Evolutionary conservation across 2,888 invertebrate genomes (phyloP).

Genomic region (Campoplex nolae): DNA sequence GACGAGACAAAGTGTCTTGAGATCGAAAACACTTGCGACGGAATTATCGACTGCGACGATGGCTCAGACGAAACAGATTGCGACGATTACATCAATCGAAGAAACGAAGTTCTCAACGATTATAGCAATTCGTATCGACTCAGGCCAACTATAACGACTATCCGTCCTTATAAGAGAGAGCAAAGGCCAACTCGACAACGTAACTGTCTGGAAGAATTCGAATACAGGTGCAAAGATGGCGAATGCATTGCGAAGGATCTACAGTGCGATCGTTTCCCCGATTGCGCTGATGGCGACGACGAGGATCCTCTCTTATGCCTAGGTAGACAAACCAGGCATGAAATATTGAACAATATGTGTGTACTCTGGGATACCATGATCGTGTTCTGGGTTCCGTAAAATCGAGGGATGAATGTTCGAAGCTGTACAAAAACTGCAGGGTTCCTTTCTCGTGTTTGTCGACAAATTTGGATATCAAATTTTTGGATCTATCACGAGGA

Average conservation of each 20-base stretch:
- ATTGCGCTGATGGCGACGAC: conserved; percentile 88
- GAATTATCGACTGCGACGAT: conserved; percentile 84
- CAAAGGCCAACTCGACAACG: background rate
- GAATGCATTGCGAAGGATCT: conserved; percentile 85
- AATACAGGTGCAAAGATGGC: conserved; percentile 85
- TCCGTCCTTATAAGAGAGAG: background rate
- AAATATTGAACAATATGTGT: conserved; percentile 22
- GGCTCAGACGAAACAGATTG: conserved; percentile 86
- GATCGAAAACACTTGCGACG: conserved; percentile 83
- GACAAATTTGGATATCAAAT: background rate
- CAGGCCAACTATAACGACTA: conserved; percentile 1
- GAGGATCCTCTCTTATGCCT: conserved; percentile 83
- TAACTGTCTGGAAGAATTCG: conserved; percentile 39
- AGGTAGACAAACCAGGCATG: conserved; percentile 70
- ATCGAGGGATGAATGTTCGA: conserved; percentile 55
- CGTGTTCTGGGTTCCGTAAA: conserved; percentile 48
- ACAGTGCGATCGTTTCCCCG: conserved; percentile 86
- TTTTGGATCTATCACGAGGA: background rate
- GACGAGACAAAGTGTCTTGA: conserved; percentile 75
- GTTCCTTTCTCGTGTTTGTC: conserved; percentile 41
- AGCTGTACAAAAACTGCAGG: conserved; percentile 53
- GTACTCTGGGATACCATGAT: conserved; percentile 47
- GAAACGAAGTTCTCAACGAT: conserved; percentile 46
- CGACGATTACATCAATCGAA: conserved; percentile 70
- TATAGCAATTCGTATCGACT: background rate